phyloP scores from a whole-genome alignment of 2,797 vertebrate genomes.

The Melanotaenia pygmaea region DNA sequence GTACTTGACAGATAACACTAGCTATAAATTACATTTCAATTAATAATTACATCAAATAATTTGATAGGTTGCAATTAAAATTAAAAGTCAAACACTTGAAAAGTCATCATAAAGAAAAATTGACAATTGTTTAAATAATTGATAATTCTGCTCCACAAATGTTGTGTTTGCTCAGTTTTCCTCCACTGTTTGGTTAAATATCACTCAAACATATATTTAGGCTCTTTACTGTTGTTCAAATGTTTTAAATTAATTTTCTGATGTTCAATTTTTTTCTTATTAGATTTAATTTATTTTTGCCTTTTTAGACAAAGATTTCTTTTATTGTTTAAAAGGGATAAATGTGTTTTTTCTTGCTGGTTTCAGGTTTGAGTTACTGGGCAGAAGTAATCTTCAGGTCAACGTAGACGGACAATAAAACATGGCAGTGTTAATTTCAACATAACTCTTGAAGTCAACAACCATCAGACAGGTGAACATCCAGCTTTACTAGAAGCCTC shows the following conservation, averaged over 20 bases:
- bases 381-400: too few species aligned
- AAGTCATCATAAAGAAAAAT: background rate
- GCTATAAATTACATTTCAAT: background rate
- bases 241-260: background rate
- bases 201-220: too few species aligned
- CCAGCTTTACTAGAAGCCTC: constrained; percentile 64
- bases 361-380: too few species aligned
- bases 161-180: background rate
- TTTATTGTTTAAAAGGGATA: background rate
- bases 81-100: background rate
- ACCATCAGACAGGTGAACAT: constrained; percentile 37
- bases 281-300: background rate
- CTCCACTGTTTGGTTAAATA: background rate
- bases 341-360: background rate
- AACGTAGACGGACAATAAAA: background rate
- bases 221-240: too few species aligned
- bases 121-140: background rate
- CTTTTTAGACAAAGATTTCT: background rate
- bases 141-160: background rate
- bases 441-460: constrained; percentile 30
- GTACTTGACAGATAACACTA: background rate
- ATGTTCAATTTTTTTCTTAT: background rate
- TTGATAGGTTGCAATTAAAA: too few species aligned
- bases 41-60: background rate
- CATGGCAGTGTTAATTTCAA: background rate